Base-by-base conservation (phyloP, 2,797 vertebrate species). In the Mycteria americana region DNA sequence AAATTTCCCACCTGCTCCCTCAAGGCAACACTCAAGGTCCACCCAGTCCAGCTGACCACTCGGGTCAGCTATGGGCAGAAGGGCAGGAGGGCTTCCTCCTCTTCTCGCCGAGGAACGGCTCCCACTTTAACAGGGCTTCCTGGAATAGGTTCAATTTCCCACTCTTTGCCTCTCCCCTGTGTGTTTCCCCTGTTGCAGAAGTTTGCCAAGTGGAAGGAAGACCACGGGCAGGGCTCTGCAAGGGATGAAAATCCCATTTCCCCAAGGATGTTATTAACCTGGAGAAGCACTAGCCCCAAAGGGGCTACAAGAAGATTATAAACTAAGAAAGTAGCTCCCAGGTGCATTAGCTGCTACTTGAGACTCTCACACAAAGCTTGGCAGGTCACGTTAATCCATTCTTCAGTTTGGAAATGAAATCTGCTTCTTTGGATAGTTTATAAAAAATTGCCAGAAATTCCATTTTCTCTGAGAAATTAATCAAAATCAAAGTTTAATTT, bases 391-490 rank as follows among this genome's bases (percentile, higher is more conserved):
- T 46, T 75, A 57, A 88, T 85, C 41, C n/a, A 46, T 85, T 91
- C 88, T 80, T 85, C 67, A 75, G 64, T 41, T 67, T 88, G 68
- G 41, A 89, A 96, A 94, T 70, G 4, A 91, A 89, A 91, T 18
- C 48, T 64, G 11, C 27, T 74, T 89, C 70, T 92, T 67, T 33
- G 15, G 18, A 70, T 68, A 50, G 75, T 85, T 93, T 84, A 84
- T 46, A 62, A 85, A 60, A 82, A 92, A 68, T 18, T 81, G 81
- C 50, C 84, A 94, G 54, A 64, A 60, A 17, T 68, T 89, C 72
- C 37, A 85, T 96, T 92, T 92, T 91, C 86, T 77, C 67, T 35
- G 19, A 76, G 54, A 95, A 95, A 87, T 85, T 76, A 83, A 91
- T 91, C 46, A 81, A 95, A 95, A 89, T 54, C 54, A 56, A 91